Evolutionary conservation across 2,888 invertebrate species (phyloP), one percentile per base, ranked within the genome.

Genomic region (Ganaspis brasiliensis): DNA sequence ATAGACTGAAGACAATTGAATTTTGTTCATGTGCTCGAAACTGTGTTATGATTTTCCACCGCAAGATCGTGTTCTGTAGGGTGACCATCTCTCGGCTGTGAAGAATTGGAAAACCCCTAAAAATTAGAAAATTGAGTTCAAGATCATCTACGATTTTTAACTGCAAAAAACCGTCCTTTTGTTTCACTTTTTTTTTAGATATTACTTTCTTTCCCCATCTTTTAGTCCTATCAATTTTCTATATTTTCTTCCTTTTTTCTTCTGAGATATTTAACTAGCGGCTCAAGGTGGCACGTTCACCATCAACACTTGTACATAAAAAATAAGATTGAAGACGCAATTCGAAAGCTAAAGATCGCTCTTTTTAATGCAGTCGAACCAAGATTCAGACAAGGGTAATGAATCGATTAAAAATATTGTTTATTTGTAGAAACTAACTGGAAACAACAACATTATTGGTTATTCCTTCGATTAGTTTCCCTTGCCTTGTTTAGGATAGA

Each of bases 281-380:
- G 78, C 73, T 81, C 75, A 77, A 59, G 74, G 57, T 77, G 78
- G 79, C 81, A 74, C 73, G 72, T 59, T 67, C 61, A 81, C 78
- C 76, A 77, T 78, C 82, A 81, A 85, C 78, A 81, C 79, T 85
- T 87, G 86, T 87, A 86, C 83, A 87, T 86, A 83, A 79, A 82
- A 61, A 82, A 61, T 72, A 75, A 35, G 75, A 75, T 71, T 77
- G 80, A 77, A 79, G 78, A 77, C 73, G 10, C 61, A 35, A 35
- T 61, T 37, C 9, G 12, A 61, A 61, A 16, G 61, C 72, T 75
- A 75, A 77, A 79, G 79, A 75, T 77, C 77, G 73, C 76, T 72
- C 71, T 74, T 76, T 55, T 78, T 57, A 78, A 78, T 74, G 79
- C 80, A 79, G 81, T 80, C 78, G 76, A 79, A 82, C 77, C 73